Base-by-base conservation (phyloP, 2,888 invertebrate species). In the Drosophila melanosoma region DNA sequence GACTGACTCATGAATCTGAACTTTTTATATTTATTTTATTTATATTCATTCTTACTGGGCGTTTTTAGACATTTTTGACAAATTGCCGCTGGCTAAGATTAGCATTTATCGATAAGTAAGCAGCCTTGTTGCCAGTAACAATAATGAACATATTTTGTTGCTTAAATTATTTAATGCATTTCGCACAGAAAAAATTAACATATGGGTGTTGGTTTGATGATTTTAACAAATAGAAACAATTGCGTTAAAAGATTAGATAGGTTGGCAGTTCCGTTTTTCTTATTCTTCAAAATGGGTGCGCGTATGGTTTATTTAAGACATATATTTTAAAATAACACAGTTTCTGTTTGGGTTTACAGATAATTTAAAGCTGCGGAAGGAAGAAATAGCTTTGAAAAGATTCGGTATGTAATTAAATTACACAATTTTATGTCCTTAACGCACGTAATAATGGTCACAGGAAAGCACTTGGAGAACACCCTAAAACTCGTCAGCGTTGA, bases 391-490 rank as follows among this genome's bases (percentile, higher is more conserved):
- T 3, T 59, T 91, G 11, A 80, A 86, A 60, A 73, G 62, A 33
- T 57, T 89, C 8, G 76, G 89, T 79, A 73, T 69, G 78, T 73
- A 66, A 0, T 6, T 15, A 8, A 1, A 63, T 40, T 29, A 2
- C 32, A 51, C 12, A 29, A 45, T 20, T 2, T 1, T 17, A 23
- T 6, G 2, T 1, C n/a, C 1, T 11, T 32, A 42, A 20, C 23
- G 32, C 36, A 45, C 23, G 8, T 15, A 45, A 26, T 42, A 6
- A 38, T 20, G 8, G 0, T 63, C 54, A 1, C 29, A 92, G 92
- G 84, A 8, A 87, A 90, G 33, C 91, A 91, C 59, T 89, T 91
- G 49, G 92, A 92, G 54, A 72, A 82, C 10, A 90, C 89, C 36
- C 60, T 93, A 7, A 91, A 91, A 59, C 53, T 82, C 23, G 66